These are phyloP conservation scores for Cardiocondyla obscurior DNA, from an alignment of 1,140 invertebrate species.

Conservation along the genomic window DNA sequence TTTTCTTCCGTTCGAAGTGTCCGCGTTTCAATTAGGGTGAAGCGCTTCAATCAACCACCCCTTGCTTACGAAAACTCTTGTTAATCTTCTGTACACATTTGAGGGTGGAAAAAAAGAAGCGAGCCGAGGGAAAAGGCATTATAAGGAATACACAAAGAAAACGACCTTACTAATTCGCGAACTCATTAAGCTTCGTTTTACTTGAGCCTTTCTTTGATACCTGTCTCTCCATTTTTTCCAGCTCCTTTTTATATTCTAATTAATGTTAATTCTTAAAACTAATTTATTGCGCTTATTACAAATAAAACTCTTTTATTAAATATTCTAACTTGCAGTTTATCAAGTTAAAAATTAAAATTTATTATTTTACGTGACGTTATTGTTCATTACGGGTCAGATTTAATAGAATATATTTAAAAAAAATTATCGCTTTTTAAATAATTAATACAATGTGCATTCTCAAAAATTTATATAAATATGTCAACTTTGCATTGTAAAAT, in stretches of 20 bases:
- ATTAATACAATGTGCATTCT: neutral
- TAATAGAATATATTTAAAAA: neutral
- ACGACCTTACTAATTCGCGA: neutral
- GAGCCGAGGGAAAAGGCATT: neutral
- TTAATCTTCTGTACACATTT: slow-evolving; percentile 7
- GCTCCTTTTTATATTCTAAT: neutral
- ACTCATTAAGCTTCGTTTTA: slow-evolving; percentile 48
- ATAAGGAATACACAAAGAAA: slow-evolving; percentile 7
- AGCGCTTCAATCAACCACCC: neutral
- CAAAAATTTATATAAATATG: neutral
- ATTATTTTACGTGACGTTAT: neutral
- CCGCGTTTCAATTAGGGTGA: too few relatives aligned
- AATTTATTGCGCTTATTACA: neutral
- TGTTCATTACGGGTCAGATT: neutral
- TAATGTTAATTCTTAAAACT: neutral
- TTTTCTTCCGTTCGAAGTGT: slow-evolving; percentile 2
- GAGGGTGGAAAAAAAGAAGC: neutral
- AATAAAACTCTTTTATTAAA: neutral
- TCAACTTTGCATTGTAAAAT: neutral
- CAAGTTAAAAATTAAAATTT: neutral
- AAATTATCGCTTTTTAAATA: neutral
- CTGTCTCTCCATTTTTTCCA: neutral
- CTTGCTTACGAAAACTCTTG: slow-evolving; percentile 34
- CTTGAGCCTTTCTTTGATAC: slow-evolving; percentile 12
- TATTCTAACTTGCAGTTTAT: neutral